These are phyloP conservation scores for Tiaroga cobitis DNA, from an alignment of 2,797 vertebrate genomes.

Conservation along the genomic window DNA sequence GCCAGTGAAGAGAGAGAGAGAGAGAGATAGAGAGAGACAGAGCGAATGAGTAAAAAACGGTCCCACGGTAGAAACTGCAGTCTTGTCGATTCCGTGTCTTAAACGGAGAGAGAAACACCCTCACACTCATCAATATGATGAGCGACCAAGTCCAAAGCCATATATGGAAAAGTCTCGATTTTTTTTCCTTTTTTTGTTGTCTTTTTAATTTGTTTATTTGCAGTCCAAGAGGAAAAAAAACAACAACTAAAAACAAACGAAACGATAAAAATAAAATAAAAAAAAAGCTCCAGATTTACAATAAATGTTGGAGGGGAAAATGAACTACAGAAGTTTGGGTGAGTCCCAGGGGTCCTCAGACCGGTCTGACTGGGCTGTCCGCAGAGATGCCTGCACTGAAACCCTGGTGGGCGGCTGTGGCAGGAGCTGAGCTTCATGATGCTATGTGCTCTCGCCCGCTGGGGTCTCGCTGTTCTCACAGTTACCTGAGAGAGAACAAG, in stretches of 20 bases:
- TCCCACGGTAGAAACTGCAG: conserved; percentile 91
- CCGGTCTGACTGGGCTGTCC: conserved; percentile 83
- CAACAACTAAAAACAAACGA: conserved; percentile 67
- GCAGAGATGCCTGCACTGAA: conserved; percentile 80
- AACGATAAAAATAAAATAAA: conserved; percentile 79
- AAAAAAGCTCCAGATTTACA: conserved; percentile 83
- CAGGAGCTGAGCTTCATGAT: conserved; percentile 73
- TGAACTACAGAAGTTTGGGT: conserved; percentile 85
- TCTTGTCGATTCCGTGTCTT: conserved; percentile 89
- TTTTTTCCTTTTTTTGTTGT: conserved; percentile 34
- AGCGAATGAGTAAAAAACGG: conserved; percentile 75
- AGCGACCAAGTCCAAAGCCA: conserved; percentile 94
- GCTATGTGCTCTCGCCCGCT: conserved; percentile 95
- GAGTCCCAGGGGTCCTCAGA: conserved; percentile 80
- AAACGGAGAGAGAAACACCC: conserved; percentile 86
- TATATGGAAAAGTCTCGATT: conserved; percentile 86
- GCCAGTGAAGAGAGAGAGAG: conserved; percentile 66
- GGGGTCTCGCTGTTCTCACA: conserved; percentile 88
- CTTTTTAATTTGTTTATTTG: conserved; percentile 73
- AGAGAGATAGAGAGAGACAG: not conserved
- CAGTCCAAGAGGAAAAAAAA: conserved; percentile 73
- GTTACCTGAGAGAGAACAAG: conserved; percentile 75
- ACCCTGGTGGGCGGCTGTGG: conserved; percentile 81
- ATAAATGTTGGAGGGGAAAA: conserved; percentile 79
- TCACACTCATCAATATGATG: conserved; percentile 99